A percentile compares a stretch with the other conserved stretches of the same genome.
Evolutionary conservation across 2,888 invertebrate genomes (phyloP).

Genomic region (Auanema freiburgensis): DNA sequence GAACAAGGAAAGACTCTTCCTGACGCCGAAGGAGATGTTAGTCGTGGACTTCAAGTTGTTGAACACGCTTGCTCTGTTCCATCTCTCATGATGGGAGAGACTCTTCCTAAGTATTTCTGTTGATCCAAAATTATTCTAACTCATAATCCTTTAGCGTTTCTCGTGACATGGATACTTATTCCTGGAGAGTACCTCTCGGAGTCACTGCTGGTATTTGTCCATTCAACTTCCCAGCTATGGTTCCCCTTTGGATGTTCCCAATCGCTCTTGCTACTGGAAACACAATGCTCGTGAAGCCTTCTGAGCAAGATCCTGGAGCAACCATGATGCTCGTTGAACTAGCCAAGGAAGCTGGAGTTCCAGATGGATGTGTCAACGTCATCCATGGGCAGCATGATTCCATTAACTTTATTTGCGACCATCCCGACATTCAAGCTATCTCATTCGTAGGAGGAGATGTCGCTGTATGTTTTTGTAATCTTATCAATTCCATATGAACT

Average conservation of each 20-base stretch:
- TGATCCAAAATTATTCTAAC: background rate
- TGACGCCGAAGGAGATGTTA: constrained; percentile 97
- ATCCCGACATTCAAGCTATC: constrained; percentile 91
- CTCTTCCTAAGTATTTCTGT: constrained; percentile 70
- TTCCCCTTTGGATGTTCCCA: constrained; percentile 87
- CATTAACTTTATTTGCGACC: constrained; percentile 95
- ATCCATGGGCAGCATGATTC: constrained; percentile 92
- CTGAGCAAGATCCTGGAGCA: constrained; percentile 95
- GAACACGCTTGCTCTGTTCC: constrained; percentile 95
- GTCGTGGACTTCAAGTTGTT: constrained; percentile 89
- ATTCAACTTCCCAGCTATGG: constrained; percentile 83
- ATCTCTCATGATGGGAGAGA: constrained; percentile 87
- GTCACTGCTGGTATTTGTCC: constrained; percentile 75
- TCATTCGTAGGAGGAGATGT: constrained; percentile 97
- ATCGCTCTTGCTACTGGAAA: constrained; percentile 83
- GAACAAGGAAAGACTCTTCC: constrained; percentile 96
- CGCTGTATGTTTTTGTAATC: constrained; percentile 72
- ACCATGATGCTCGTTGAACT: constrained; percentile 91
- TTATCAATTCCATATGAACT: constrained; percentile 7
- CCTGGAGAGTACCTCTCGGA: constrained; percentile 87
- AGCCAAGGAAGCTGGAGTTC: constrained; percentile 83
- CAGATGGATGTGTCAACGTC: constrained; percentile 90
- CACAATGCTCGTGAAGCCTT: constrained; percentile 89
- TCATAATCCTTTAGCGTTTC: constrained; percentile 68
- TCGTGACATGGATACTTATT: constrained; percentile 92